Percentiles rank a stretch among this genome's conserved stretches.
These are phyloP conservation scores for Melanophora roralis DNA, from an alignment of 2,888 invertebrate species.

Conservation along the genomic window DNA sequence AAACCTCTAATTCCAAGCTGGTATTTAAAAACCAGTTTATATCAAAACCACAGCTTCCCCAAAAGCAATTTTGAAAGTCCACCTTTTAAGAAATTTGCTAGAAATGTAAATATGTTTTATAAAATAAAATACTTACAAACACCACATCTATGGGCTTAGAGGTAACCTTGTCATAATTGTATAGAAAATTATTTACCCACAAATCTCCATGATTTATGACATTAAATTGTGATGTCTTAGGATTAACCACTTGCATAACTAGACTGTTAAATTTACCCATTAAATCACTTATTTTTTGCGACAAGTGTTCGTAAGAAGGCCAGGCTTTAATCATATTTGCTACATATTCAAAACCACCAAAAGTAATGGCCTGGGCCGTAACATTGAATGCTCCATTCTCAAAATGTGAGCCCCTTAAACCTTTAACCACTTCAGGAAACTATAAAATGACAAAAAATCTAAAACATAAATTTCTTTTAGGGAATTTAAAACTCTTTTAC, in stretches of 20 bases:
- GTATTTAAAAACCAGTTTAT: conserved; percentile 73
- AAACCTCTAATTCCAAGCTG: conserved; percentile 69
- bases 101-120: not conserved
- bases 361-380: conserved; percentile 53
- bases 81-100: conserved; percentile 64
- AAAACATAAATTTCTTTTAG: not conserved
- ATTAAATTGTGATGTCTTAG: conserved; percentile 66
- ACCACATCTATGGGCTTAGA: conserved; percentile 57
- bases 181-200: conserved; percentile 78
- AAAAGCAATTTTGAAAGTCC: conserved; percentile 73
- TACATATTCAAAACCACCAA: conserved; percentile 64
- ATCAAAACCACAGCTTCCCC: conserved; percentile 73
- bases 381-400: conserved; percentile 60
- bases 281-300: conserved; percentile 71
- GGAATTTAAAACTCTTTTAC: conserved; percentile 63
- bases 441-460: conserved; percentile 9
- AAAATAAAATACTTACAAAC: conserved; percentile 65
- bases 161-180: conserved; percentile 70
- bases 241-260: conserved; percentile 64
- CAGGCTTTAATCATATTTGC: conserved; percentile 64
- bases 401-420: conserved; percentile 63
- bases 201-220: conserved; percentile 79
- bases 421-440: conserved; percentile 59
- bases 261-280: conserved; percentile 64
- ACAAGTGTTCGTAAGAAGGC: conserved; percentile 74